These are phyloP conservation scores for Thymelicus acteon DNA, from an alignment of 2,888 invertebrate genomes.

Conservation along the genomic window DNA sequence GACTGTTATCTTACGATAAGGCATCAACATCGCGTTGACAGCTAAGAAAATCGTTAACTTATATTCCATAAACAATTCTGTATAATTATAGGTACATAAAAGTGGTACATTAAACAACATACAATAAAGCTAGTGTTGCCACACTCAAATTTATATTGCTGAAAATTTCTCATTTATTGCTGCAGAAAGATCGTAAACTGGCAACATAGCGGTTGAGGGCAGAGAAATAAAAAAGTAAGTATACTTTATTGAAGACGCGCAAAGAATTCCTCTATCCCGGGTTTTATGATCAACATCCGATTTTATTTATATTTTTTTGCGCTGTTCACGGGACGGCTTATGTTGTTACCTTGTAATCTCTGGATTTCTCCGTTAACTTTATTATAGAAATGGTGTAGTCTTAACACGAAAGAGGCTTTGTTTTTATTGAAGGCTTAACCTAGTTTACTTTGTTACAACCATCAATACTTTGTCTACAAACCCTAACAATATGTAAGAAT, in stretches of 20 bases:
- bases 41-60: too few species aligned
- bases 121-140: constrained; percentile 27
- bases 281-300: constrained; percentile 32
- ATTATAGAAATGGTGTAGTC: not conserved
- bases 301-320: constrained; percentile 30
- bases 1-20: too few species aligned
- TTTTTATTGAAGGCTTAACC: not conserved
- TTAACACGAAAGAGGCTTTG: not conserved
- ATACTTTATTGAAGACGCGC: constrained; percentile 28
- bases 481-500: too few species aligned
- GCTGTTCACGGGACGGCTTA: constrained; percentile 14
- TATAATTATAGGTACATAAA: constrained; percentile 1
- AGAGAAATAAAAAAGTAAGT: constrained; percentile 25
- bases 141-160: constrained; percentile 30
- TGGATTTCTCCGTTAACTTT: constrained; percentile 8
- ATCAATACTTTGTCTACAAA: too few species aligned
- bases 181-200: constrained; percentile 25
- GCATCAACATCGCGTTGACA: too few species aligned
- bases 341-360: not conserved
- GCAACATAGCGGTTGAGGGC: constrained; percentile 21
- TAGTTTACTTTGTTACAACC: too few species aligned
- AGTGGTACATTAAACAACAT: not conserved
- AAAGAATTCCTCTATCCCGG: constrained; percentile 22
- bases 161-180: constrained; percentile 28
- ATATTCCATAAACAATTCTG: not conserved